phyloP scores from a whole-genome alignment of 2,113 vertebrate species.

The Promerops cafer region DNA sequence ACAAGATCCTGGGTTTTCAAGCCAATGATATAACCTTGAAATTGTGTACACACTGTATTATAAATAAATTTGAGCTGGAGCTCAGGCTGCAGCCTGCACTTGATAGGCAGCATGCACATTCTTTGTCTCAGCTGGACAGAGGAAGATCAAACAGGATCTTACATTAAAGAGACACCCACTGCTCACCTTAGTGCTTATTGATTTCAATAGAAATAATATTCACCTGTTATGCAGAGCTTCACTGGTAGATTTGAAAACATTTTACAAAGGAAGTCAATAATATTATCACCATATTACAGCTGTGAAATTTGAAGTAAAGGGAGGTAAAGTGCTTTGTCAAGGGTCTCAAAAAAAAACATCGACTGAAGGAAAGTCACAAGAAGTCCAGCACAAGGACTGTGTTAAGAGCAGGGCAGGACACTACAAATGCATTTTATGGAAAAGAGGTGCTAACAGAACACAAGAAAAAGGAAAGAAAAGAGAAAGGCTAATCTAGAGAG shows the following conservation, averaged over 20 bases:
- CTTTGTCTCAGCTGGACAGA: neutral
- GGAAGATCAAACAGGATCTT: conserved; percentile 12
- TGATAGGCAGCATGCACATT: neutral
- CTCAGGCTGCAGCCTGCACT: neutral
- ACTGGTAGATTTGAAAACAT: neutral
- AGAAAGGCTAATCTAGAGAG: neutral
- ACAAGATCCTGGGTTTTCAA: neutral
- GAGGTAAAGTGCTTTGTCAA: neutral
- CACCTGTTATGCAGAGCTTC: neutral
- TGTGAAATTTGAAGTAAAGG: neutral
- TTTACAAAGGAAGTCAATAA: neutral
- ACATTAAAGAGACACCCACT: neutral
- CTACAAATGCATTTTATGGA: neutral
- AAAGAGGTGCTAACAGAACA: neutral
- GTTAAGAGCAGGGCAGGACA: neutral
- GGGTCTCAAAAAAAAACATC: neutral
- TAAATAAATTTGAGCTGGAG: neutral
- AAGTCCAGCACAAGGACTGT: neutral
- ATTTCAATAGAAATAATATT: neutral
- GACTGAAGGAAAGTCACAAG: neutral
- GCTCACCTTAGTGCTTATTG: neutral
- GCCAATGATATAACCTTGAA: neutral
- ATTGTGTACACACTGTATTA: neutral
- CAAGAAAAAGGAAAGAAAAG: neutral
- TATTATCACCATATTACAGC: neutral